Base-by-base conservation (phyloP, 2,113 vertebrate species). In the Boleophthalmus pectinirostris region DNA sequence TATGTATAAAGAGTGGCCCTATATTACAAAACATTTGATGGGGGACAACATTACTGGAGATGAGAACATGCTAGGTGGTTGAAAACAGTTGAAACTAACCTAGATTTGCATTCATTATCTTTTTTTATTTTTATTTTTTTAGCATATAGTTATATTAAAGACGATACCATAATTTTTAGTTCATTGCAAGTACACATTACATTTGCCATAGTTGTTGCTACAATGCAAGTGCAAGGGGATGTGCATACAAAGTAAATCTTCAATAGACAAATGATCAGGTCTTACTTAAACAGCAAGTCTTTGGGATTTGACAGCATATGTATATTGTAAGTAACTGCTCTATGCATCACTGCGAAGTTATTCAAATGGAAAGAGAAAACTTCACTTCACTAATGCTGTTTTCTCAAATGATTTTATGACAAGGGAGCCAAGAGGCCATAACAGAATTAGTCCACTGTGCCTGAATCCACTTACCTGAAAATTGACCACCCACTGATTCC, bases 391-490 rank as follows among this genome's bases (percentile, higher is more conserved):
- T 80, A 84, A 83, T 82, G 80, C 72, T 81, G 82, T 87, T 90
- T 84, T 89, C 77, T 82, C 75, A 85, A 90, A 88, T 92, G 87
- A 90, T 90, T 91, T 89, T 85, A 90, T 88, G 90, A 88, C 89
- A 91, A 84, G 70, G 75, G 82, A 84, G 85, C 85, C 88, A 83
- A 85, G 85, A 79, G 75, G 80, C 86, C 74, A 80, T 75, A 87
- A 85, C 83, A 73, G 80, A 80, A 91, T 91, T 90, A 87, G 82
- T 88, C 73, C 75, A 77, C 82, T 78, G 73, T 82, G 87, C 89
- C 88, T 74, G 70, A 84, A 88, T 77, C 72, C 73, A 87, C 90
- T 90, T 88, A 79, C 82, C 69, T 58, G 72, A 88, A 82, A 91
- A 92, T 86, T 91, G 86, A 91, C 76, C 63, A 79, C 54, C 24